Conservation (phyloP, 2,113 vertebrate genomes). For the Burhinus bistriatus region DNA sequence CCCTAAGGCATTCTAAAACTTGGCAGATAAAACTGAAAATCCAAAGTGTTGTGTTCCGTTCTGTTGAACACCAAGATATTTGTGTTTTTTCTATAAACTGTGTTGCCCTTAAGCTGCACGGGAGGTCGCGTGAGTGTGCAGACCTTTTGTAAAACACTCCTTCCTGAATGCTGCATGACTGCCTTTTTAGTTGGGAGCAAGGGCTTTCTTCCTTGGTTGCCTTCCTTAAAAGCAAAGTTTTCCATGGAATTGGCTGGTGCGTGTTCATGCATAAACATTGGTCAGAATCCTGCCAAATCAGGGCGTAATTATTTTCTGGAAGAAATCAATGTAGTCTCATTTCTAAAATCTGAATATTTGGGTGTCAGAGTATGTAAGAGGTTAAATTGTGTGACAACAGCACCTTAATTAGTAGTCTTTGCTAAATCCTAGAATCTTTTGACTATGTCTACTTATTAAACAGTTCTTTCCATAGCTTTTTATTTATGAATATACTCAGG, state of each 20-base stretch:
- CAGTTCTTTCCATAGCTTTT: not conserved
- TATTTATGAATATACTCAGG: not conserved
- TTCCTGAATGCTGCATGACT: not conserved
- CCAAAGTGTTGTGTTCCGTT: not conserved
- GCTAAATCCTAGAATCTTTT: not conserved
- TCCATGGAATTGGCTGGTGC: not conserved
- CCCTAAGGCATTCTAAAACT: not conserved
- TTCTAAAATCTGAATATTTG: not conserved
- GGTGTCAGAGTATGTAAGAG: not conserved
- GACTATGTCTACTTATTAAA: not conserved
- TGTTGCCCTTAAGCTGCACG: not conserved
- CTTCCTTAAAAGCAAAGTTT: not conserved
- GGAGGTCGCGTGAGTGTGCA: not conserved
- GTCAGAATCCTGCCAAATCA: not conserved
- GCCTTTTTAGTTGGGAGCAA: not conserved
- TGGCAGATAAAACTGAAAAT: not conserved
- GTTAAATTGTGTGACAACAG: not conserved
- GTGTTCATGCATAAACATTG: not conserved
- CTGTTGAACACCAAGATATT: not conserved
- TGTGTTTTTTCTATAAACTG: not conserved
- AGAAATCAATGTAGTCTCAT: not conserved
- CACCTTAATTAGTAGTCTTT: not conserved
- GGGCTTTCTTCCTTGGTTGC: not conserved
- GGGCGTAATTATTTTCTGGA: not conserved
- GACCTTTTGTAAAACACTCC: not conserved